These are phyloP conservation scores for Grallaria varia DNA, from an alignment of 2,113 vertebrate species.

Conservation along the genomic window DNA sequence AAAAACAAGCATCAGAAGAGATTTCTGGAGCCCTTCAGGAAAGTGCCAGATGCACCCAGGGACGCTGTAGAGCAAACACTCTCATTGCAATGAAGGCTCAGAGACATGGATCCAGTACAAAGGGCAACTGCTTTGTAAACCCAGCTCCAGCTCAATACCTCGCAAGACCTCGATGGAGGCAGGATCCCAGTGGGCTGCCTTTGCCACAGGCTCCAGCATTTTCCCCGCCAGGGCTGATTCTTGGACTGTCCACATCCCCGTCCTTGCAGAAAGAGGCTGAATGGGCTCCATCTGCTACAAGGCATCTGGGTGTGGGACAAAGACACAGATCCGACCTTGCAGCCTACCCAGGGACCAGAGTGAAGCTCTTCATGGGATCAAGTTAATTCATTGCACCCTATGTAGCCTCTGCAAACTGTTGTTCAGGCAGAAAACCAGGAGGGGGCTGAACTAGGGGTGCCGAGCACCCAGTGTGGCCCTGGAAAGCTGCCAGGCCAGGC, in stretches of 20 bases:
- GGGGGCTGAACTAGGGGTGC: not conserved
- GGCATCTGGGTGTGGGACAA: rapidly evolving
- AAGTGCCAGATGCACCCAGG: not conserved
- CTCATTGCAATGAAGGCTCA: rapidly evolving
- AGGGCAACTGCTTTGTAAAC: not conserved
- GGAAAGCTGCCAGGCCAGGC: not conserved
- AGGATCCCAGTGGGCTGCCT: not conserved
- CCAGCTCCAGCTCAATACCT: not conserved
- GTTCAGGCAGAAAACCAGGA: not conserved
- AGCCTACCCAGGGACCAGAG: not conserved
- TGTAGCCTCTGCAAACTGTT: rapidly evolving
- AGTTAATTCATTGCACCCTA: not conserved
- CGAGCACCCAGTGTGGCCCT: rapidly evolving
- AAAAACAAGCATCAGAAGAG: not conserved
- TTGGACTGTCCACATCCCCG: not conserved
- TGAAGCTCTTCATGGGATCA: not conserved
- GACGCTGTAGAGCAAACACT: not conserved
- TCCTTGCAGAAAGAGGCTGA: not conserved
- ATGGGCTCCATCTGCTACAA: rapidly evolving
- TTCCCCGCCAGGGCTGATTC: not conserved
- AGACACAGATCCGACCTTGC: rapidly evolving
- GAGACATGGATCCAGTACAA: rapidly evolving
- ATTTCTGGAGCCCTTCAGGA: not conserved
- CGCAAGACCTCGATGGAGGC: not conserved
- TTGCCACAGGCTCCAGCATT: not conserved